Evolutionary conservation across 2,797 vertebrate species (phyloP), one percentile per base, ranked within the genome.

Genomic region (Rhinella marina): DNA sequence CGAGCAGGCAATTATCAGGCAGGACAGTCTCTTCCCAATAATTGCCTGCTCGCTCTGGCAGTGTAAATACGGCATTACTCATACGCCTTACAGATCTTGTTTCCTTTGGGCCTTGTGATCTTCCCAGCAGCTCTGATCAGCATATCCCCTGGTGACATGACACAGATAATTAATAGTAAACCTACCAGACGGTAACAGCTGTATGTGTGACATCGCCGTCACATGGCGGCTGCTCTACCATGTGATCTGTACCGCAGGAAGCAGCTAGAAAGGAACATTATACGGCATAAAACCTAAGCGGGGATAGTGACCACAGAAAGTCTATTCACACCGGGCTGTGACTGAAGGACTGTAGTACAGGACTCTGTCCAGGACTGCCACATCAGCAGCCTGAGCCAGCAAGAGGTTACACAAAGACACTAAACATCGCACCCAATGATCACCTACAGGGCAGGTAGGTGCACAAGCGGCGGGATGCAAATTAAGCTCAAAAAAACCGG

Each of bases 321-420:
- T 81, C 66, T 87, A 87, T 87, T 87, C 85, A 73, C 11, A 57
- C 29, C 76, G 57, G 52, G n/a, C 7, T 16, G 50, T 56, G 77
- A 82, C 17, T 27, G 59, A 32, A 77, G 81, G 14, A 7, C 13
- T 73, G 32, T 14, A 29, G n/a, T 21, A 27, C 23, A 54, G 2
- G n/a, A 64, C 21, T 61, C 64, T 41, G 14, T 72, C 64, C 25
- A 41, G 32, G 10, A 70, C 13, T 83, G 86, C 86, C 86, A 88
- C 86, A 84, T 88, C 86, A 83, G 70, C 68, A 72, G 68, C 4
- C 27, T 19, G 27, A 17, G 7, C 66, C 8, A 68, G 3, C 7
- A n/a, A 66, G 10, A 62, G 3, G 61, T 17, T 59, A 1, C 56
- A 59, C 56, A 59, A 17, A 59, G 56, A 10, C 9, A 54, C 13